A percentile compares a stretch with the other conserved stretches of the same genome.
Conservation (phyloP, 1,140 invertebrate species). For the Colletes latitarsis region DNA sequence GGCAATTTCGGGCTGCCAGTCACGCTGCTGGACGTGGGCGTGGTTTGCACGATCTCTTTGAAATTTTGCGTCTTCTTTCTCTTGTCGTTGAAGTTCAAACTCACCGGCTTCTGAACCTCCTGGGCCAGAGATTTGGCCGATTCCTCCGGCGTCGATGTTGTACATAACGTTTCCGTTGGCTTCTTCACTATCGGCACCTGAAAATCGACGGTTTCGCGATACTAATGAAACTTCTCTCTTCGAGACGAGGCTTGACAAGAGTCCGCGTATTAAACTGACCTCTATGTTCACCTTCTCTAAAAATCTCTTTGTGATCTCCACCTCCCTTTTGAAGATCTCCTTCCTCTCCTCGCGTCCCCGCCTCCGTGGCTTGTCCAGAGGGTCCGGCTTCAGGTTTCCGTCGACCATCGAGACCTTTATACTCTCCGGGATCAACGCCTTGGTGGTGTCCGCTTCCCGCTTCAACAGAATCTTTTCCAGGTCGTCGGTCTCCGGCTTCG, state of each 20-base stretch:
- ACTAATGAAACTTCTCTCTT: neutral
- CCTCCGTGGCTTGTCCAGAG: conserved; percentile 76
- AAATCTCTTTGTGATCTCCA: conserved; percentile 80
- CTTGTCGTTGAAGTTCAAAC: conserved; percentile 74
- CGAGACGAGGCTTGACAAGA: neutral
- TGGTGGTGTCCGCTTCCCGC: conserved; percentile 79
- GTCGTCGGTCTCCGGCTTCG: conserved; percentile 82
- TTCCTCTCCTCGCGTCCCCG: conserved; percentile 78
- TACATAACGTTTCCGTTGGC: conserved; percentile 20
- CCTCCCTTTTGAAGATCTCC: conserved; percentile 79
- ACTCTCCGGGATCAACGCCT: conserved; percentile 78
- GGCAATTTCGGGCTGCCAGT: conserved; percentile 73
- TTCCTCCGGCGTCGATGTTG: conserved; percentile 27
- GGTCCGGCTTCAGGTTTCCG: conserved; percentile 77
- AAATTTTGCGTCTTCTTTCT: conserved; percentile 73
- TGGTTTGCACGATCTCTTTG: conserved; percentile 72
- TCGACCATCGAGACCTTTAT: conserved; percentile 77
- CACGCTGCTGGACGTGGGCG: conserved; percentile 65
- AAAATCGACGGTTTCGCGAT: neutral
- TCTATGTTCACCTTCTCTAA: conserved; percentile 79
- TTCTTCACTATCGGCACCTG: conserved; percentile 64
- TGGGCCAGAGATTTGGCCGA: conserved; percentile 45
- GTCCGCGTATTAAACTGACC: conserved; percentile 57
- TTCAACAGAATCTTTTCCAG: conserved; percentile 85
- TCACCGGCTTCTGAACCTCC: conserved; percentile 76